phyloP scores from a whole-genome alignment of 2,113 vertebrate species.

The Oenanthe melanoleuca region DNA sequence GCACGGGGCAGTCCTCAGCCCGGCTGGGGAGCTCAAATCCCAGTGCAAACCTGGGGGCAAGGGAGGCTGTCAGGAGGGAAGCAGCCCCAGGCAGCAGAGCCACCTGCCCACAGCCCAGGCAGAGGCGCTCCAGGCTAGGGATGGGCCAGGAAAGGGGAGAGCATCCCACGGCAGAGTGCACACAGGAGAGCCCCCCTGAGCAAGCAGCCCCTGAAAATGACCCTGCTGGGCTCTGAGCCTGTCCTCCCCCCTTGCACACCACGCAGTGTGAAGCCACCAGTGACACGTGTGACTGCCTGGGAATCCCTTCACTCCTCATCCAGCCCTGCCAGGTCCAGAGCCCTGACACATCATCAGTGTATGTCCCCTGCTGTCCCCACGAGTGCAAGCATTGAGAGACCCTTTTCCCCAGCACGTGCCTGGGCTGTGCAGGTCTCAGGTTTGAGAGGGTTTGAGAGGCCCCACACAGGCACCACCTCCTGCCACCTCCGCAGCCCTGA shows the following conservation, averaged over 20 bases:
- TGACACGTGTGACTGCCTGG: neutral
- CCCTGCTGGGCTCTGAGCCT: neutral
- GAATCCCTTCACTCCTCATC: neutral
- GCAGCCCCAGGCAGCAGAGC: neutral
- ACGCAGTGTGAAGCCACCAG: fast-evolving
- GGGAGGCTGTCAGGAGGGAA: neutral
- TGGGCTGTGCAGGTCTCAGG: neutral
- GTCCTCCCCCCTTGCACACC: neutral
- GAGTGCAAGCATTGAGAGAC: fast-evolving
- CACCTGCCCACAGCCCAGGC: neutral
- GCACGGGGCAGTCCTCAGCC: neutral
- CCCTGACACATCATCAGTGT: fast-evolving
- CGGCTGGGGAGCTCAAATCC: neutral
- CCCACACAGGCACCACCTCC: neutral
- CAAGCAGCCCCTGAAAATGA: fast-evolving
- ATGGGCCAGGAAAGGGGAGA: neutral
- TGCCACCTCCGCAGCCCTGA: neutral
- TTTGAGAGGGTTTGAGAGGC: neutral
- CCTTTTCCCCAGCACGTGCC: fast-evolving
- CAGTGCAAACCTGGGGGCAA: fast-evolving
- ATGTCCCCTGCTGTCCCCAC: fast-evolving
- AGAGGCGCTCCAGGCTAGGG: fast-evolving
- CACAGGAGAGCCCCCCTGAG: neutral
- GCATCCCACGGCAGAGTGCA: fast-evolving
- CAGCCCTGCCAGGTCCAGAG: neutral